phyloP scores from a whole-genome alignment of 1,140 invertebrate species.

The Brachionus paranguensis region DNA sequence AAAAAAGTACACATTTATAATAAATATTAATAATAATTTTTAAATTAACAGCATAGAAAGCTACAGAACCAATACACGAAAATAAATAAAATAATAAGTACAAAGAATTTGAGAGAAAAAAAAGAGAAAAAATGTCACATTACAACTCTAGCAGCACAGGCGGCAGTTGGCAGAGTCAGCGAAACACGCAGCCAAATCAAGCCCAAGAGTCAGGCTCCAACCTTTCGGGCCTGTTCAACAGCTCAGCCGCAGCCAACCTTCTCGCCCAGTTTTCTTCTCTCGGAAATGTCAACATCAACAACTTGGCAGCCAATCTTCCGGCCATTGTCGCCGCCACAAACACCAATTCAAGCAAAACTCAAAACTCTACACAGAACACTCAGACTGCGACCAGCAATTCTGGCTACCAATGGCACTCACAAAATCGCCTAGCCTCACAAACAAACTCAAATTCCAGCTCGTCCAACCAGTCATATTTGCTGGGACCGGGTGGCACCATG shows the following conservation, averaged over 20 bases:
- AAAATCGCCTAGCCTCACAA: slow-evolving; percentile 14
- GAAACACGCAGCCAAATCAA: not conserved
- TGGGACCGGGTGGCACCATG: not conserved
- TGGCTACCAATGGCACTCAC: slow-evolving; percentile 20
- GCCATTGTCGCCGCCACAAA: not conserved
- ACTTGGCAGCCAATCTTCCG: not conserved
- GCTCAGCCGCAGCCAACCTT: not conserved
- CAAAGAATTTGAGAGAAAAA: too few relatives aligned
- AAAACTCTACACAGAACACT: not conserved
- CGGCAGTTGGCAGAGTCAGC: slow-evolving; percentile 19
- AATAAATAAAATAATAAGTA: too few relatives aligned
- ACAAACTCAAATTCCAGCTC: not conserved
- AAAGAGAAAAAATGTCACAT: not conserved
- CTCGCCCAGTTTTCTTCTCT: not conserved
- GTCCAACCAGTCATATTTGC: not conserved
- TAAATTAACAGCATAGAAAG: not conserved
- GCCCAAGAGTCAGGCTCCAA: not conserved
- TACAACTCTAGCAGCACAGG: not conserved
- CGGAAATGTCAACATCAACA: not conserved
- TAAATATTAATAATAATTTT: not conserved
- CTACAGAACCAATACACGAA: not conserved
- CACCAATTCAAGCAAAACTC: not conserved
- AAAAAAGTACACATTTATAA: not conserved
- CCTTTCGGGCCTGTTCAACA: not conserved
- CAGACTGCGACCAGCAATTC: not conserved